A percentile compares a stretch with the other conserved stretches of the same genome.
These are phyloP conservation scores for Chrosomus eos DNA, from an alignment of 2,797 vertebrate genomes.

Conservation along the genomic window DNA sequence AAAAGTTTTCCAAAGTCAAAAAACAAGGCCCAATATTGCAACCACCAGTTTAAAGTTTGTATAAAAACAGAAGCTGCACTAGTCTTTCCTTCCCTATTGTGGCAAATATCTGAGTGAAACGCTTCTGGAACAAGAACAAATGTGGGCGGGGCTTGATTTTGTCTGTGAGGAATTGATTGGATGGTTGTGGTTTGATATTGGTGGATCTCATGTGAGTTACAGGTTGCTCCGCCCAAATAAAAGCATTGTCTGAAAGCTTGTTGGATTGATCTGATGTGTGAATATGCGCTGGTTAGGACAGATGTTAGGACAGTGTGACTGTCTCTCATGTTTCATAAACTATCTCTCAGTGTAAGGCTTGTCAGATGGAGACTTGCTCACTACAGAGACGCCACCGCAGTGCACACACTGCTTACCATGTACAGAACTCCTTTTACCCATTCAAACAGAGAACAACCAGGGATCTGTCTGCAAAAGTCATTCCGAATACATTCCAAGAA, in stretches of 20 bases:
- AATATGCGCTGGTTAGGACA: conserved; percentile 71
- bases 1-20: background rate
- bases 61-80: background rate
- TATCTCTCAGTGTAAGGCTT: conserved; percentile 74
- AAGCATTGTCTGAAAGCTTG: background rate
- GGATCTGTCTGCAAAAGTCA: conserved; percentile 65
- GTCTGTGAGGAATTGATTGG: background rate
- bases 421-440: conserved; percentile 64
- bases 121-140: background rate
- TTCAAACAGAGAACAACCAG: conserved; percentile 63
- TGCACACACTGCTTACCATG: conserved; percentile 69
- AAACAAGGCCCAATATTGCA: background rate
- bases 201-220: background rate
- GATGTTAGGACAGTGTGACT: conserved; percentile 77
- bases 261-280: conserved; percentile 70
- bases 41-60: background rate
- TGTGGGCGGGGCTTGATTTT: background rate
- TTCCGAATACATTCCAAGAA: conserved; percentile 46
- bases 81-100: background rate
- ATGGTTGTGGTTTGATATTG: background rate
- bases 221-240: background rate
- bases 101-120: background rate
- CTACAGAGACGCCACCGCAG: conserved; percentile 73
- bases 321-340: conserved; percentile 73
- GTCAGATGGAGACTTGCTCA: conserved; percentile 73